Base-by-base conservation (phyloP, 2,113 vertebrate species). In the Psilopogon haemacephalus region DNA sequence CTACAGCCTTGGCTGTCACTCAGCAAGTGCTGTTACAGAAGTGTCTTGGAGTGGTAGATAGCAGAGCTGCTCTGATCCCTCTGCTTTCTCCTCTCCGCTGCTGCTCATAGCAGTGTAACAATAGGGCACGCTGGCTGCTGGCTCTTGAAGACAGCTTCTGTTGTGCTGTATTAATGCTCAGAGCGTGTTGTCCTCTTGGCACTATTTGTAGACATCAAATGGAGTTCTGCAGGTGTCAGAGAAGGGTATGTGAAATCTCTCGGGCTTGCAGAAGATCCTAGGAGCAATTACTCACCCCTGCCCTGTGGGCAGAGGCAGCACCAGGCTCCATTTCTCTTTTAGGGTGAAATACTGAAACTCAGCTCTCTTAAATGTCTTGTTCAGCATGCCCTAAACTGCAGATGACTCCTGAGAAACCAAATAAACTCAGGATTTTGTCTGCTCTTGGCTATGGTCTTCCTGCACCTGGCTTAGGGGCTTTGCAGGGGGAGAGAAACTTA, bases 1-100 rank as follows among this genome's bases (percentile, higher is more conserved):
- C 28, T 70, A 3, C 35, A 86, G 86, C 71, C 74, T 54, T 69
- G 76, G 84, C 50, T 92, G 37, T 95, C 65, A n/a, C 67, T 94
- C 42, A 23, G 75, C 40, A 48, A n/a, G 33, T 35, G 37, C 33
- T 78, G 58, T 38, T 73, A 44, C 14, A 76, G 8, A 60, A n/a
- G 62, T 24, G 15, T 69, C 21, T 54, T 67, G 44, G 35, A 63
- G 74, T 12, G 26, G 55, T 6, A 55, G 70, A 52, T 37, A 46
- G 52, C 84, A 63, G 56, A 16, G 37, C 60, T 63, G 86, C 84
- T 88, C 56, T 71, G 38, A 89, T 75, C 35, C 37, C 10, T 42
- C 7, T 26, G 14, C 35, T 16, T 24, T 46, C 44, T 67, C 2
- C 23, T 60, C 55, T 50, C 56, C 38, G 35, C 60, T 64, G 30